Conservation (phyloP, 2,888 invertebrate species). For the Apoda limacodes region DNA sequence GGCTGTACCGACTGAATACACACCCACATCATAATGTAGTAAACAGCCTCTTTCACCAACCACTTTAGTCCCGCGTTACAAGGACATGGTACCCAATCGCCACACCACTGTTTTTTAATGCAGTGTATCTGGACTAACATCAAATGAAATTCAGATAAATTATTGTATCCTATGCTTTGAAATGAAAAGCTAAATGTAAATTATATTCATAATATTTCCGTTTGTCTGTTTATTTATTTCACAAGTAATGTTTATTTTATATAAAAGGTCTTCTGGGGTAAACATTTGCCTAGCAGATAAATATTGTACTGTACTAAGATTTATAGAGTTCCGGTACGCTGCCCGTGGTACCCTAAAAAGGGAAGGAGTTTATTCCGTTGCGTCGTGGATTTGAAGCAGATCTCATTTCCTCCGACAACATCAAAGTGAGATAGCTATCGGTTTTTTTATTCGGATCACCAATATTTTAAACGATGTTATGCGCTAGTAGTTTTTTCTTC, state of each 20-base stretch:
- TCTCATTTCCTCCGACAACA: constrained; percentile 68
- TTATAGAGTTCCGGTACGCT: constrained; percentile 35
- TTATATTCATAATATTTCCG: neutral
- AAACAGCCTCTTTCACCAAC: no score
- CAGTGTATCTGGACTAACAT: no score
- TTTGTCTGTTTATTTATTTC: neutral
- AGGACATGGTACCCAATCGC: no score
- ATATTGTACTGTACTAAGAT: no score
- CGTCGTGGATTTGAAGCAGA: constrained; percentile 63
- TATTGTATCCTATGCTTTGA: no score
- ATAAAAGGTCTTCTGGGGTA: constrained; percentile 5
- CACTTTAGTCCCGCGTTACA: no score
- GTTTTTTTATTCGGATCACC: constrained; percentile 65
- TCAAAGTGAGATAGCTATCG: constrained; percentile 67
- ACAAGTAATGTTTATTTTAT: constrained; percentile 4
- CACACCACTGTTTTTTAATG: no score
- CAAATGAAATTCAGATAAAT: no score
- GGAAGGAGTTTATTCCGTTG: constrained; percentile 61
- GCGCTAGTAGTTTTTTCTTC: constrained; percentile 43
- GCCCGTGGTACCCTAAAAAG: constrained; percentile 47
- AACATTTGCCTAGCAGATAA: constrained; percentile 9
- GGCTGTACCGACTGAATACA: no score
- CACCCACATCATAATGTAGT: no score
- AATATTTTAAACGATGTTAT: constrained; percentile 50
- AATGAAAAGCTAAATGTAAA: neutral